Evolutionary conservation across 2,888 invertebrate genomes (phyloP), one percentile per base, ranked within the genome.

Genomic region (Abrostola tripartita): DNA sequence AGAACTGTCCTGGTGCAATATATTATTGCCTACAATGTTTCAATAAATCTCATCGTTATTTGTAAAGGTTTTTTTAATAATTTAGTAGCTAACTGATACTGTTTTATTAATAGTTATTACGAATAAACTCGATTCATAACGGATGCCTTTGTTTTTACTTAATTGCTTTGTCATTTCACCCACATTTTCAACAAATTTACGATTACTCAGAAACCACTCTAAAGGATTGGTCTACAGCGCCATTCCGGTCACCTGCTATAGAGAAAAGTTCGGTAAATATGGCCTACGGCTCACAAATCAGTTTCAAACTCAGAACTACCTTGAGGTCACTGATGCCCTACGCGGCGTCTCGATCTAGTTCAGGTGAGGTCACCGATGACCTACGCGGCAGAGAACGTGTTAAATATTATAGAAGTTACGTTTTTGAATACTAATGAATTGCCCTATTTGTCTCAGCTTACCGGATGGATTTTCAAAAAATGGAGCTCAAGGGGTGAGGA

Each of bases 291-390:
- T 70, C 64, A 70, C 54, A 70, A 70, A 64, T 66, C 50, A 59
- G 61, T 66, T 66, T 70, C 66, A 56, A 62, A 65, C 41, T 61
- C 14, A 65, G 62, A 49, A 52, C 62, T 60, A 52, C 55, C 52
- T 51, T 69, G 66, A 66, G 63, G 66, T 70, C 66, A 70, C 70
- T 49, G 64, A 61, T 70, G 70, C 44, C 61, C 64, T 71, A 67
- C 64, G 55, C 64, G 61, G 67, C 57, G 63, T 58, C 58, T 62
- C 58, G 40, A 59, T 62, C 53, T 35, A 67, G 59, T 54, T 37
- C 57, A 62, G 67, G 62, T 62, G 58, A 54, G 62, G 62, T 62
- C 62, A 67, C 62, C 57, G 67, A 42, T 67, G 67, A 67, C 62
- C 62, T 62, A 67, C 62, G 59, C 55, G 59, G 62, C 62, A 67